Evolutionary conservation across 2,797 vertebrate species (phyloP), one percentile per base, ranked within the genome.

Genomic region (Labroides dimidiatus): DNA sequence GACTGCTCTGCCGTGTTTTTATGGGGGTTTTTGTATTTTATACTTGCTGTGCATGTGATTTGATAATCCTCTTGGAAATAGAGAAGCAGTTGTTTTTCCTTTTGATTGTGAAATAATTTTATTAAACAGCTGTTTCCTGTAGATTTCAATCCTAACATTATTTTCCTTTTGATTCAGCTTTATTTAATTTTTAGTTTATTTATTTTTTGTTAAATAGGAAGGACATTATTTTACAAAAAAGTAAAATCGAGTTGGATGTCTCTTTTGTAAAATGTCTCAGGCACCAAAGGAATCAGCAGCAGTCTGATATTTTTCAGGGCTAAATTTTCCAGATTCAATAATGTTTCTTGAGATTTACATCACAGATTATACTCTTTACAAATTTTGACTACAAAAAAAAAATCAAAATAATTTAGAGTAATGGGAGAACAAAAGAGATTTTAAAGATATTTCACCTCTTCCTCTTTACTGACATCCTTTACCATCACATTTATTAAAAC

Each of bases 391-490:
- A 33, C 6, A n/a, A n/a, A 33, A 57, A 7, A 27, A 68, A 24
- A 15, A 55, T n/a, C 30, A 42, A 41, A 48, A 30, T 33, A 21
- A 69, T 53, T 14, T 13, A 43, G 30, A 13, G 2, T 2, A 10
- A 5, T 2, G 3, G 3, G 37, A 39, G 1, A 12, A 14, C 12
- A 39, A 39, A 13, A 13, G 15, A 21, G 41, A n/a, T 33, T 9
- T 53, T 42, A 10, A 19, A 48, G 60, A 16, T 27, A 5, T 21
- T 62, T 12, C 37, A 19, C 59, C 58, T 36, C 19, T 10, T 0
- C 53, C 27, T 39, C 9, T 75, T 67, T 54, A 50, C 50, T 52
- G 37, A 4, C 33, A 16, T 44, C 1, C 6, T 72, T 72, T 64
- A 47, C 66, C 75, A 63, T 48, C 42, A 24, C 16, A 10, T 73